Percentiles rank a stretch among this genome's conserved stretches.
These are phyloP conservation scores for Theonella swinhoei DNA, from an alignment of 37 sponge, comb jelly and placozoan genomes.

Conservation along the genomic window DNA sequence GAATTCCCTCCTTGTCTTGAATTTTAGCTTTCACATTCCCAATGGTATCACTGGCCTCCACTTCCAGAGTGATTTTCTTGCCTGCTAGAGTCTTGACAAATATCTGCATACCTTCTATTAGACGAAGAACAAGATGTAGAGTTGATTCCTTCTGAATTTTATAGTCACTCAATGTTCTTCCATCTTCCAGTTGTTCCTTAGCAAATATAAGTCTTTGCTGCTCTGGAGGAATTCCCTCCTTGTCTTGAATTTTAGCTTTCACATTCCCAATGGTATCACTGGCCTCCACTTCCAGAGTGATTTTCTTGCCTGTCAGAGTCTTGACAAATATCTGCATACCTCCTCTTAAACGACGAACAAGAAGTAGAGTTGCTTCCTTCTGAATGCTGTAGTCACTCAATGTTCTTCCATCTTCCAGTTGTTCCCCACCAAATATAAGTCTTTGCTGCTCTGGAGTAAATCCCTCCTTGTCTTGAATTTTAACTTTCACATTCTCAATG, in stretches of 20 bases:
- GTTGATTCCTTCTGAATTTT: slow-evolving; percentile 89
- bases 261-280: slow-evolving; percentile 57
- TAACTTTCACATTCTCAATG: slow-evolving; percentile 97
- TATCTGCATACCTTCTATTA: slow-evolving; percentile 59
- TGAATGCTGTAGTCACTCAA: background rate
- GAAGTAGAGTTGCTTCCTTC: background rate
- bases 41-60: slow-evolving; percentile 87
- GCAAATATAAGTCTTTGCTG: slow-evolving; percentile 88
- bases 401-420: slow-evolving; percentile 45
- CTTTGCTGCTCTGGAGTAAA: slow-evolving; percentile 98
- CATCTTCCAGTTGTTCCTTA: slow-evolving; percentile 86
- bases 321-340: slow-evolving; percentile 74
- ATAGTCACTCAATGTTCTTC: slow-evolving; percentile 84
- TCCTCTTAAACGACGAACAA: background rate
- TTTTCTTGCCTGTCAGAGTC: slow-evolving; percentile 84
- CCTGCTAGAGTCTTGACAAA: slow-evolving; percentile 78
- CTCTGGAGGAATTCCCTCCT: slow-evolving; percentile 87
- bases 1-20: slow-evolving; percentile 95
- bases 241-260: slow-evolving; percentile 76
- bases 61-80: slow-evolving; percentile 89
- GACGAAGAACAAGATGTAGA: slow-evolving; percentile 63
- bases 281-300: slow-evolving; percentile 85
- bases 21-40: slow-evolving; percentile 94
- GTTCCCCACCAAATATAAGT: slow-evolving; percentile 97
- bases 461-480: slow-evolving; percentile 97